Base-by-base conservation (phyloP, 2,888 invertebrate species). In the Diogma glabrata region DNA sequence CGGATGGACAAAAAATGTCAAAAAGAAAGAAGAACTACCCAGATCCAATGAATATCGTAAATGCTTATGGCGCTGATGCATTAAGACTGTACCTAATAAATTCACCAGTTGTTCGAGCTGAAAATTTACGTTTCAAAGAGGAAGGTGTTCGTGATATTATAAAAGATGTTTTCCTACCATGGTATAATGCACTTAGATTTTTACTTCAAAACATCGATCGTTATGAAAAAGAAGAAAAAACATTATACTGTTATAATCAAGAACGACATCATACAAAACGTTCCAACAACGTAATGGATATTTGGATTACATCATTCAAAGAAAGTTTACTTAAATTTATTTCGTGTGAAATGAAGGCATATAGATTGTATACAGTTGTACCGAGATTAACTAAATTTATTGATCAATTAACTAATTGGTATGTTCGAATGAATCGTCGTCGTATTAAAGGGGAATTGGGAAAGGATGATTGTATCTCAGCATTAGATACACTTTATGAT, bases 1-100 rank as follows among this genome's bases (percentile, higher is more conserved):
- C 87, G 28, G 97, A 99, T 74, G 99, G 99, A 0, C 93, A 95
- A 66, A 99, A 99, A 71, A 99, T 99, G 99, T 96, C 96, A 0
- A 99, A 99, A 67, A 78, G 97, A 23, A 96, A 96, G 72, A 93
- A 96, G 69, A 99, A 99, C 67, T 99, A 95, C 69, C 99, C 99
- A 0, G 96, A 99, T 74, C 97, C 99, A 1, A 74, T 93, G 72
- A 84, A 88, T 60, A 78, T 96, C 14, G 84, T 93, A 1, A 71
- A 82, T 47, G 93, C 94, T 67, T 96, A 90, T 67, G 97, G 99
- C 2, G 96, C 97, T 1, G 99, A 99, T 73, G 96, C 99, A 16
- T 73, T 99, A 43, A 79, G 97, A 55, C 74, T 99, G 28, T 99
- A 99, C 69, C 76, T 99, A 51, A 91, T 99, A 55, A 97, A 95